These are phyloP conservation scores for Cygnus olor DNA, from an alignment of 2,797 vertebrate genomes.

Conservation along the genomic window DNA sequence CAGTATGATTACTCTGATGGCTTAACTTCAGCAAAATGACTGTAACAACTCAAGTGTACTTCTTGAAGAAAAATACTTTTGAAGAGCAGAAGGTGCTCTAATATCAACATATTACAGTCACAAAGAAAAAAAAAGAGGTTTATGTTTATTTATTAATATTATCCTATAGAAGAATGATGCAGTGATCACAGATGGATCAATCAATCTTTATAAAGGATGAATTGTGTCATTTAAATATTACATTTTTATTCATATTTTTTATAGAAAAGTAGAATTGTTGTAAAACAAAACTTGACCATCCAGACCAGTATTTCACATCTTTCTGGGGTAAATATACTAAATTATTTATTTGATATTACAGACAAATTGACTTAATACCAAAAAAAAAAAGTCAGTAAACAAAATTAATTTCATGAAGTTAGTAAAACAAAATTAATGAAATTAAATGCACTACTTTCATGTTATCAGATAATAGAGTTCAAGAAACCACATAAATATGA, in stretches of 20 bases:
- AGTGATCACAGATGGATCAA: not conserved
- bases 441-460: not conserved
- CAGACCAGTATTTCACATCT: not conserved
- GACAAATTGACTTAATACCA: not conserved
- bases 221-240: not conserved
- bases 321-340: fast-evolving
- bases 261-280: not conserved
- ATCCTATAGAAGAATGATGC: fast-evolving
- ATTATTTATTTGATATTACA: not conserved
- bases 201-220: not conserved
- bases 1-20: not conserved
- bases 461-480: not conserved
- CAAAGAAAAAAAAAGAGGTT: not conserved
- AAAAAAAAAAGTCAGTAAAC: not conserved
- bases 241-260: not conserved
- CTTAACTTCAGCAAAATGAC: not conserved
- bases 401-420: too few relatives aligned
- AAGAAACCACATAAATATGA: not conserved
- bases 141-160: not conserved
- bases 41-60: not conserved
- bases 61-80: not conserved
- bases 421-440: not conserved
- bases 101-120: not conserved
- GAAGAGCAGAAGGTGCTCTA: not conserved
- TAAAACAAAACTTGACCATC: not conserved